These are phyloP conservation scores for Mugil cephalus DNA, from an alignment of 2,113 vertebrate genomes.

Conservation along the genomic window DNA sequence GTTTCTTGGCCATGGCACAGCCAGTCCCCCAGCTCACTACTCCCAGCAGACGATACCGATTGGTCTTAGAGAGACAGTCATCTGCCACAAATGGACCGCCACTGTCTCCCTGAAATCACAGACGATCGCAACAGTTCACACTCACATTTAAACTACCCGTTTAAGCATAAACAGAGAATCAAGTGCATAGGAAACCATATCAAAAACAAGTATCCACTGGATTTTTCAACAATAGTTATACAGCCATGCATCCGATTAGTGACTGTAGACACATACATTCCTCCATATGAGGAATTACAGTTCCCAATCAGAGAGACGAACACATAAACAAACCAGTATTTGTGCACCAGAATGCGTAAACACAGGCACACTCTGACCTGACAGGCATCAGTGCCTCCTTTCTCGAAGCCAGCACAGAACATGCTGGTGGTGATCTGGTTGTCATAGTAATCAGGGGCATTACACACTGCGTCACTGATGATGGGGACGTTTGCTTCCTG, in stretches of 20 bases:
- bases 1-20: constrained; percentile 92
- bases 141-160: not conserved
- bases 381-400: constrained; percentile 91
- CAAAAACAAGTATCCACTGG: not conserved
- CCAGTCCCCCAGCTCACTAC: constrained; percentile 95
- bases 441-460: constrained; percentile 89
- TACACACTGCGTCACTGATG: constrained; percentile 89
- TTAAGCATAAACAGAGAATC: not conserved
- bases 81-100: constrained; percentile 92
- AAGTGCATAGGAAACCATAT: too few species aligned
- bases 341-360: not conserved
- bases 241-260: not conserved
- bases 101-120: constrained; percentile 88
- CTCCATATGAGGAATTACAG: too few species aligned
- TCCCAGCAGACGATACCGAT: constrained; percentile 89
- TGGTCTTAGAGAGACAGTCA: constrained; percentile 87
- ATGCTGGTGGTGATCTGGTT: constrained; percentile 92
- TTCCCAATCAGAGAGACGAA: not conserved
- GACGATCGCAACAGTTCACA: not conserved
- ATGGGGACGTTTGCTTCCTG: constrained; percentile 91
- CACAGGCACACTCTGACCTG: constrained; percentile 84
- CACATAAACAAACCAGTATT: not conserved
- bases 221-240: too few species aligned
- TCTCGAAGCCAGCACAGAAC: constrained; percentile 93
- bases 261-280: not conserved